A percentile compares a stretch with the other conserved stretches of the same genome.
These are phyloP conservation scores for Barbus barbus DNA, from an alignment of 2,113 vertebrate genomes.

Conservation along the genomic window DNA sequence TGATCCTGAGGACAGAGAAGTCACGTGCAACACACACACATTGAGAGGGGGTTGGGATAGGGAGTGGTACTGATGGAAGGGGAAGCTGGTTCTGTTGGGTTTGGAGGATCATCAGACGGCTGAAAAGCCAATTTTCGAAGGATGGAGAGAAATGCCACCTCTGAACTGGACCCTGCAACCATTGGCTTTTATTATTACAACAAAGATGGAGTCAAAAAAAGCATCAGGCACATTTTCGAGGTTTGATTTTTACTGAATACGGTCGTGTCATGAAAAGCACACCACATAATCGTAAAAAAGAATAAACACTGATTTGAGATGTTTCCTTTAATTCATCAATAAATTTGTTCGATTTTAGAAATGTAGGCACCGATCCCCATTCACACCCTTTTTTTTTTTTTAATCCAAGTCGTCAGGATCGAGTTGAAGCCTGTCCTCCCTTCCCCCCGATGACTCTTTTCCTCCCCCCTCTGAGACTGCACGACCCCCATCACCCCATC, in stretches of 20 bases:
- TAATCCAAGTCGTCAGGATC: conserved; percentile 8
- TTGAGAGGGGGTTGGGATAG: conserved; percentile 41
- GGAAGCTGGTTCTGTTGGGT: conserved; percentile 42
- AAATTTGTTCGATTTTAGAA: not conserved
- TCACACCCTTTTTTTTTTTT: conserved; percentile 13
- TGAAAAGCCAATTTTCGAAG: conserved; percentile 4
- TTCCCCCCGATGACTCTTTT: not conserved
- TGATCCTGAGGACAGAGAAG: conserved; percentile 17
- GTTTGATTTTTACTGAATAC: not conserved
- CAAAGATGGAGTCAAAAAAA: not conserved
- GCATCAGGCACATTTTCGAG: not conserved
- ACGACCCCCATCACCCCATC: conserved; percentile 23
- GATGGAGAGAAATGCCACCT: not conserved
- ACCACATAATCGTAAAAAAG: not conserved
- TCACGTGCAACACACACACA: conserved; percentile 15
- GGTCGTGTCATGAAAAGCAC: not conserved
- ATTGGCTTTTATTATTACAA: not conserved
- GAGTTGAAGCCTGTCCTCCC: conserved; percentile 23
- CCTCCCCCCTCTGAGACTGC: not conserved
- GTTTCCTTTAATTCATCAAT: not conserved
- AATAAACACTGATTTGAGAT: not conserved
- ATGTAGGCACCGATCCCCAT: not conserved
- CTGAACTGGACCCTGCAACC: not conserved
- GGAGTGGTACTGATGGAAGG: conserved; percentile 41
- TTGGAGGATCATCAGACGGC: conserved; percentile 34